Conservation (phyloP, 2,888 invertebrate species). For the Alloplasta piceator region DNA sequence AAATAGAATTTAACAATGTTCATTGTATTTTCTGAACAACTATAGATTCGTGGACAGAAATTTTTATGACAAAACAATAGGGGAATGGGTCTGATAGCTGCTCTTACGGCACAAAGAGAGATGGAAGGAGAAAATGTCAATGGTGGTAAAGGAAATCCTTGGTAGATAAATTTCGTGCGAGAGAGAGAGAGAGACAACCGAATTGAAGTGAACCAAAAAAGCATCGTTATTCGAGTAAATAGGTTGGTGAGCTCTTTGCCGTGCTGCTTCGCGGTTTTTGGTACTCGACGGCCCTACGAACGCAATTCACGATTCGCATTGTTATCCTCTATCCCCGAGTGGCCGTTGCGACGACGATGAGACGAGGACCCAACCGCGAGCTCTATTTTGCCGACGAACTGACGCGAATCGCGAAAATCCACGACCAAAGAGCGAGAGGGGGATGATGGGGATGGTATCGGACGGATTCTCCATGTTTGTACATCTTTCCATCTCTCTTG, state of each 20-base stretch:
- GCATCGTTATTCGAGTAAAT: constrained; percentile 81
- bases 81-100: constrained; percentile 65
- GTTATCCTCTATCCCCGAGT: constrained; percentile 74
- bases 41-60: constrained; percentile 81
- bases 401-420: constrained; percentile 11
- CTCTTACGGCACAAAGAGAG: constrained; percentile 33
- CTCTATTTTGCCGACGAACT: constrained; percentile 49
- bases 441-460: constrained; percentile 16
- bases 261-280: constrained; percentile 46
- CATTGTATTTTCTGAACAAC: constrained; percentile 81
- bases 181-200: constrained; percentile 62
- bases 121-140: constrained; percentile 4
- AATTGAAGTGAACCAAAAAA: constrained; percentile 75
- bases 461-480: constrained; percentile 7
- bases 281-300: constrained; percentile 73
- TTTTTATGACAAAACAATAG: constrained; percentile 82
- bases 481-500: not conserved
- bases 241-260: constrained; percentile 69
- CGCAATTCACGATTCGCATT: constrained; percentile 78
- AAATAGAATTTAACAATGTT: constrained; percentile 48
- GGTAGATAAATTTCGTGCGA: not conserved
- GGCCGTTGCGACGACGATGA: constrained; percentile 53
- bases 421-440: not conserved
- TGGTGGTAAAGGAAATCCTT: too few relatives aligned
- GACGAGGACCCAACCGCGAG: constrained; percentile 58